Evolutionary conservation across 2,113 vertebrate genomes (phyloP).

Genomic region (Martes martes): DNA sequence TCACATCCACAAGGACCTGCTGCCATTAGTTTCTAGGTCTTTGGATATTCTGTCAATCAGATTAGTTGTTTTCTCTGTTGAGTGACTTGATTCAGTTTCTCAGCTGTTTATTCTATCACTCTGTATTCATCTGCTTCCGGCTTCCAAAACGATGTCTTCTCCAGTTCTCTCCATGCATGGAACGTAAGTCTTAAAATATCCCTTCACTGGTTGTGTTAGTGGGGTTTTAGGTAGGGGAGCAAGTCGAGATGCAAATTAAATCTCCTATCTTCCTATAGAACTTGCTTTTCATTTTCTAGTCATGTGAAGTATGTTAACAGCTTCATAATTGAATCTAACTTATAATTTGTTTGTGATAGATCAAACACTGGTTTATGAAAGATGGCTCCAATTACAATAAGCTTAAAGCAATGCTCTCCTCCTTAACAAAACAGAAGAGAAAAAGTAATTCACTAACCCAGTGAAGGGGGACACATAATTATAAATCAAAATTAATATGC

Average conservation of each 20-base stretch:
- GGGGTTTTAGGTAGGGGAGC: neutral
- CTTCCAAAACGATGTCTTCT: constrained; percentile 2
- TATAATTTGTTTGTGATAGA: constrained; percentile 46
- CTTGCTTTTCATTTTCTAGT: constrained; percentile 47
- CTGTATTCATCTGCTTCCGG: neutral
- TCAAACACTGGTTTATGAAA: constrained; percentile 13
- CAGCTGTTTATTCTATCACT: neutral
- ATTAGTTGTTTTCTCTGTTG: neutral
- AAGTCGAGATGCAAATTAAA: neutral
- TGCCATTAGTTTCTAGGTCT: neutral
- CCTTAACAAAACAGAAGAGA: neutral
- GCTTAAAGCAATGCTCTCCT: constrained; percentile 44
- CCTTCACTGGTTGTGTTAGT: neutral
- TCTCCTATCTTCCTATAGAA: neutral
- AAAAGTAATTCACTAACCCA: constrained; percentile 5
- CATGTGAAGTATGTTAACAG: constrained; percentile 1
- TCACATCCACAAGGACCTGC: neutral
- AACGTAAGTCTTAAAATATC: constrained; percentile 5
- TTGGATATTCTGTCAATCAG: neutral
- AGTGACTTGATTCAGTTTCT: neutral
- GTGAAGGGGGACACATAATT: neutral
- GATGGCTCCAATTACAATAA: neutral
- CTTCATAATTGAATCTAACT: constrained; percentile 21
- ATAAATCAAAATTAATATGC: constrained; percentile 51
- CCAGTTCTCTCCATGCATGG: neutral